Evolutionary conservation across 1,140 invertebrate species (phyloP), one percentile per base, ranked within the genome.

Genomic region (Linepithema humile): DNA sequence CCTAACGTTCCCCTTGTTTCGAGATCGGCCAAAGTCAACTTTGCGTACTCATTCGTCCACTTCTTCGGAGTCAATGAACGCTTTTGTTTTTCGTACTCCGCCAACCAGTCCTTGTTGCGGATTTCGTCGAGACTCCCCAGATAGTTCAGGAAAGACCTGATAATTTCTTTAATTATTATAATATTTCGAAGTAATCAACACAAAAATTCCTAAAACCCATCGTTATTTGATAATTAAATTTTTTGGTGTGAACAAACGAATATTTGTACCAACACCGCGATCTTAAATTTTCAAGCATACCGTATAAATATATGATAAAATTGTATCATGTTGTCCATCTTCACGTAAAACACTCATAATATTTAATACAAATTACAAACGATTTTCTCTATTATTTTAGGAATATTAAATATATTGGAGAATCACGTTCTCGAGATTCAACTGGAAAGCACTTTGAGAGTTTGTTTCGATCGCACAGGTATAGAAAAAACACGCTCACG

Each of bases 1-100:
- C 98, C 98, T 82, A 99, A 95, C 0, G 98, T 99, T 2, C 97
- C 96, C 40, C 98, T 95, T n/a, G 96, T 96, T 87, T 97, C 96
- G 38, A 99, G 94, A 90, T 99, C 97, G 43, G 96, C 95, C 7
- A 99, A 94, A 55, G 96, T 95, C 32, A 98, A 94, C 67, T 96
- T 94, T 15, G 96, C 95, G 90, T 96, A 97, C 90, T 93, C 93
- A 59, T 92, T 92, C 0, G 90, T 90, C 91, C 92, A 93, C 10
- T 87, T 87, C 69, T 91, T 93, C 7, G 91, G 91, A 0, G 90
- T 93, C 78, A 93, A 83, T 0, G 91, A 92, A 38, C 83, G 74
- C 40, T 94, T 94, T 70, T 94, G 93, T 26, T 92, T 94, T 9
- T 93, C 93, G 70, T 93, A 93, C 29, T 94, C 93, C 0, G 78